These are phyloP conservation scores for Nebria ingens DNA, from an alignment of 1,140 invertebrate species.

Conservation along the genomic window DNA sequence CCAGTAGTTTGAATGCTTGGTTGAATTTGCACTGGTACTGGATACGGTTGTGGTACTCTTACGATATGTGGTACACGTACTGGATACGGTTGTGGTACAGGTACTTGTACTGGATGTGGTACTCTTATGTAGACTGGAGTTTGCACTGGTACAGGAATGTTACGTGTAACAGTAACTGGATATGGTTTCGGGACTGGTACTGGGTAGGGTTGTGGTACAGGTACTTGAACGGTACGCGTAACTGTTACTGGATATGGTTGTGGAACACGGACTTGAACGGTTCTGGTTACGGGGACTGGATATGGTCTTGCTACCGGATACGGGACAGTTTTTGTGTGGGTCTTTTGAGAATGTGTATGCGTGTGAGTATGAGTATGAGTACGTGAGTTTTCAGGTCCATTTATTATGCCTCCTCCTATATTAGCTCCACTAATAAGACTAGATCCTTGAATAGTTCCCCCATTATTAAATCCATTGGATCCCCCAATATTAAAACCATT, in stretches of 20 bases:
- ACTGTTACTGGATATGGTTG: slow-evolving; percentile 27
- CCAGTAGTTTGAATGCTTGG: neutral
- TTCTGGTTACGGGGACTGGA: slow-evolving; percentile 37
- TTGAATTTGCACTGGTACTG: slow-evolving; percentile 16
- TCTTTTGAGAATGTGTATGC: slow-evolving; percentile 19
- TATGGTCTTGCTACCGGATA: slow-evolving; percentile 30
- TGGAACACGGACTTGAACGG: slow-evolving; percentile 23
- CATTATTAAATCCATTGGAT: slow-evolving; percentile 10
- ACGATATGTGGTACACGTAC: slow-evolving; percentile 10
- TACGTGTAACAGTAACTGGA: slow-evolving; percentile 29
- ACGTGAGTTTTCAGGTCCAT: slow-evolving; percentile 14
- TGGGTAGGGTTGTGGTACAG: slow-evolving; percentile 30
- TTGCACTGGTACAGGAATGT: slow-evolving; percentile 30
- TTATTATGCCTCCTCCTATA: neutral
- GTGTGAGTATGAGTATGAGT: slow-evolving; percentile 14
- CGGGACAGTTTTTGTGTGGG: slow-evolving; percentile 21
- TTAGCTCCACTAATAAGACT: neutral
- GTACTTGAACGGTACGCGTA: slow-evolving; percentile 26
- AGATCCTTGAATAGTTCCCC: neutral
- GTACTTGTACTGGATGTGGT: slow-evolving; percentile 25
- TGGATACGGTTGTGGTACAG: slow-evolving; percentile 22
- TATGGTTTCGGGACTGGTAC: slow-evolving; percentile 27
- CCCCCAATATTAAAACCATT: slow-evolving; percentile 12
- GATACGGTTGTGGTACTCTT: slow-evolving; percentile 21
- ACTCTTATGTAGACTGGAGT: slow-evolving; percentile 31